Conservation (phyloP, 2,797 vertebrate species). For the Cuniculus paca region DNA sequence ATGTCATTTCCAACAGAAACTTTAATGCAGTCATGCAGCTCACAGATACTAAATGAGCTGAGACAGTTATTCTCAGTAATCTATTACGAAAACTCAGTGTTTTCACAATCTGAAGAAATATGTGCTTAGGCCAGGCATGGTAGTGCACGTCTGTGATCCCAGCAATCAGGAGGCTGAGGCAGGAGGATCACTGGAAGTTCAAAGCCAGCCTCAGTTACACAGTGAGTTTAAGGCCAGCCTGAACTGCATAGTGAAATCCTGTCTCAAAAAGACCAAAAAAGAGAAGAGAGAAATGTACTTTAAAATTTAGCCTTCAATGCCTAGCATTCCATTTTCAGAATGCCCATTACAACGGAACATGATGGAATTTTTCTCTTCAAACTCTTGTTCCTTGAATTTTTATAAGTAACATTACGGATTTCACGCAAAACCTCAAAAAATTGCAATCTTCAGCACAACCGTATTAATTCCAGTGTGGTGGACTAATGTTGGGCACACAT, state of each 20-base stretch:
- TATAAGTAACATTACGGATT: background rate
- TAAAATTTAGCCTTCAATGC: conserved; percentile 40
- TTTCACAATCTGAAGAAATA: conserved; percentile 38
- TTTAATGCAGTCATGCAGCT: conserved; percentile 47
- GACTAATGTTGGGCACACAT: background rate
- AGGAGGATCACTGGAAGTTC: too few relatives aligned
- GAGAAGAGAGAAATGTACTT: background rate
- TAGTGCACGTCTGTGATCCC: background rate
- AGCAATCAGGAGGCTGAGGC: too few relatives aligned
- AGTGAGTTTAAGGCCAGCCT: too few relatives aligned
- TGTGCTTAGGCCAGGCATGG: background rate
- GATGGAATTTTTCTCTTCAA: background rate
- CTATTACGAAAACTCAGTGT: conserved; percentile 48
- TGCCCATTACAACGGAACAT: background rate
- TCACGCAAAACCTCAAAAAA: background rate
- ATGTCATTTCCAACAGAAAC: conserved; percentile 3
- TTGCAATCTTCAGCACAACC: background rate
- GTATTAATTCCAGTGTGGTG: background rate
- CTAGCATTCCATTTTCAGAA: background rate
- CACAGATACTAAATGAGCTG: conserved; percentile 38
- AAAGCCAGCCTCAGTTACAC: too few relatives aligned
- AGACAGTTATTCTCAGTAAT: conserved; percentile 32
- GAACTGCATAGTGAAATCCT: too few relatives aligned
- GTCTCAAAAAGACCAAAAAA: too few relatives aligned
- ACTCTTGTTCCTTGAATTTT: background rate